phyloP scores from a whole-genome alignment of 2,888 invertebrate species.

The Cephus pygmeus region DNA sequence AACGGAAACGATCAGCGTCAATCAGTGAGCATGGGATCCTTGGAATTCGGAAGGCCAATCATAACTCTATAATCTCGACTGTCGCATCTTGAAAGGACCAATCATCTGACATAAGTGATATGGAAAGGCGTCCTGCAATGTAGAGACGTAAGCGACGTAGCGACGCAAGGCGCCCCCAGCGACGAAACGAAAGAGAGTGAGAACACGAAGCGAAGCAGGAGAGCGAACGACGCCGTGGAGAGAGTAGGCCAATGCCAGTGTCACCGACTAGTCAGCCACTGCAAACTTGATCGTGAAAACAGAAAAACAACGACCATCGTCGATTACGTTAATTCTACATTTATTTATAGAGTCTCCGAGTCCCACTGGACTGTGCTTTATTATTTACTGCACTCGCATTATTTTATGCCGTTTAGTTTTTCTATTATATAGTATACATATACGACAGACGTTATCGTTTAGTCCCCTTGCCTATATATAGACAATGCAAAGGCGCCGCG shows the following conservation, averaged over 20 bases:
- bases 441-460: background rate
- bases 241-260: constrained; percentile 65
- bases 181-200: constrained; percentile 48
- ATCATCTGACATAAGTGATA: background rate
- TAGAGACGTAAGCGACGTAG: background rate
- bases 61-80: background rate
- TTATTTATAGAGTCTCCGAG: constrained; percentile 24
- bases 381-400: background rate
- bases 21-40: background rate
- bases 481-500: background rate
- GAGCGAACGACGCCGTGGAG: constrained; percentile 54
- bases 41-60: background rate
- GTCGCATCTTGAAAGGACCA: background rate
- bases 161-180: background rate
- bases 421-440: background rate
- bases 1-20: background rate
- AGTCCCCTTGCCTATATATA: background rate
- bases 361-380: background rate
- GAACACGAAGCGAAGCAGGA: constrained; percentile 49
- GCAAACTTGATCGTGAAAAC: constrained; percentile 63
- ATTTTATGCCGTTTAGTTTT: background rate
- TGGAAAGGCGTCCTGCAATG: background rate
- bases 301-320: constrained; percentile 47
- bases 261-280: constrained; percentile 55
- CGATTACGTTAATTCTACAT: constrained; percentile 36